These are phyloP conservation scores for Hemithea aestivaria DNA, from an alignment of 2,888 invertebrate species.

Conservation along the genomic window DNA sequence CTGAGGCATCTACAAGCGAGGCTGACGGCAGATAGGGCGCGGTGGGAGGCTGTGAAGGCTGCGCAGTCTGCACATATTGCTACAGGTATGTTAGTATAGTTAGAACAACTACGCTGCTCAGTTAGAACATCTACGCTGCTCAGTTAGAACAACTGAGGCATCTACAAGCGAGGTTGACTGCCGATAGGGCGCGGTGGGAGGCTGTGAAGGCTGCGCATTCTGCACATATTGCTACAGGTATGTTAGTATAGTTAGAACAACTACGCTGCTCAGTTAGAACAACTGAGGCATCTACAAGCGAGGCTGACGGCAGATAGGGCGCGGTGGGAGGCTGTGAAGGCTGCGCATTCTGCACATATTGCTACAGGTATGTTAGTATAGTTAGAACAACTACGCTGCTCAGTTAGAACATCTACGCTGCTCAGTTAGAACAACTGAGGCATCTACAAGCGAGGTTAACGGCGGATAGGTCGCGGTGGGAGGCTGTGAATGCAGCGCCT, in stretches of 20 bases:
- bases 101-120: constrained; percentile 97
- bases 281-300: constrained; percentile 93
- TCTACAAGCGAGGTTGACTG: constrained; percentile 90
- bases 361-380: constrained; percentile 46
- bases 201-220: constrained; percentile 80
- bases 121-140: constrained; percentile 94
- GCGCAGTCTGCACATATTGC: constrained; percentile 46
- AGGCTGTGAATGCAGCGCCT: constrained; percentile 81
- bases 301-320: constrained; percentile 88
- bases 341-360: constrained; percentile 52
- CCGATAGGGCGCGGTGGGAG: constrained; percentile 88
- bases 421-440: constrained; percentile 93
- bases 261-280: constrained; percentile 96
- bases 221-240: constrained; percentile 47
- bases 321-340: constrained; percentile 86
- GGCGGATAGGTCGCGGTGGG: constrained; percentile 87
- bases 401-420: constrained; percentile 96
- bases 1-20: constrained; percentile 93
- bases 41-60: constrained; percentile 86
- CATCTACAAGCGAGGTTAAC: constrained; percentile 94
- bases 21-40: constrained; percentile 86
- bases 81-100: too few species aligned
- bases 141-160: constrained; percentile 95
- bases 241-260: too few species aligned
- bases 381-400: too few species aligned